Percentiles rank a stretch among this genome's conserved stretches.
Conservation (phyloP, 2,888 invertebrate genomes). For the Plagodis pulveraria region DNA sequence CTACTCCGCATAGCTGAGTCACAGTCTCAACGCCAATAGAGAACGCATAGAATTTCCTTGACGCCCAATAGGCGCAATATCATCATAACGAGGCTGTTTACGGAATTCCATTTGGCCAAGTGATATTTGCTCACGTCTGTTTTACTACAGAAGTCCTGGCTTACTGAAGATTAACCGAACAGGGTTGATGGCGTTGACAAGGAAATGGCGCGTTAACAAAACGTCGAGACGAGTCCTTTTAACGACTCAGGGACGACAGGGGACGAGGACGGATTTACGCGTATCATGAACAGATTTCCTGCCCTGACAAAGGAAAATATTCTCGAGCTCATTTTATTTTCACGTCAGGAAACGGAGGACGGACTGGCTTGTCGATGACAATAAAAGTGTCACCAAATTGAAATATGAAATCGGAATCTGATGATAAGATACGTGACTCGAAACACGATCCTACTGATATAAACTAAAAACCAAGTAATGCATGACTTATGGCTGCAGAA, state of each 20-base stretch:
- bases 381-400: conserved; percentile 49
- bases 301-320: conserved; percentile 75
- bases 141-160: conserved; percentile 55
- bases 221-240: conserved; percentile 77
- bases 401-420: conserved; percentile 43
- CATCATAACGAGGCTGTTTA: conserved; percentile 60
- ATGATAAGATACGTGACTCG: conserved; percentile 30
- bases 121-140: conserved; percentile 45
- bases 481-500: too few relatives aligned
- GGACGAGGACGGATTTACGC: conserved; percentile 79
- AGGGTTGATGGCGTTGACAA: conserved; percentile 74
- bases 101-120: conserved; percentile 47
- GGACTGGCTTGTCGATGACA: conserved; percentile 44
- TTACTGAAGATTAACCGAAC: conserved; percentile 70
- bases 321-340: conserved; percentile 66
- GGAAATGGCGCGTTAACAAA: conserved; percentile 79
- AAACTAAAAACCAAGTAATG: conserved; percentile 27
- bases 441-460: conserved; percentile 37
- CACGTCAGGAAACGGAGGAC: conserved; percentile 54
- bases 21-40: conserved; percentile 68
- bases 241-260: conserved; percentile 76
- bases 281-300: conserved; percentile 81
- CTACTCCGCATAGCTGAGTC: conserved; percentile 75
- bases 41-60: conserved; percentile 57
- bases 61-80: conserved; percentile 61